Conservation (phyloP, 2,797 vertebrate species). For the Ptychobarbus kaznakovi region DNA sequence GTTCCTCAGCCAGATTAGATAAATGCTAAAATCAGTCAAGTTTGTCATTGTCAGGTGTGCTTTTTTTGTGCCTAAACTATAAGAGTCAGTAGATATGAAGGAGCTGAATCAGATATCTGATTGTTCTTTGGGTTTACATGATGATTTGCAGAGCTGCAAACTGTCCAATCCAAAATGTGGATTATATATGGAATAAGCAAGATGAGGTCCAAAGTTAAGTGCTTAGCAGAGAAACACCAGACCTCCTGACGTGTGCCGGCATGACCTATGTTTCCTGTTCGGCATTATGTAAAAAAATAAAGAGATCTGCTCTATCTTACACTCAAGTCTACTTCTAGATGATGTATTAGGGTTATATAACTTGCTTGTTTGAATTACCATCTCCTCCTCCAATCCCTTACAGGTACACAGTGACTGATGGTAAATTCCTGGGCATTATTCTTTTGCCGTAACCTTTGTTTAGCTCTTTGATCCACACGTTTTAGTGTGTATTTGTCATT, state of each 20-base stretch:
- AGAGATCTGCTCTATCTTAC: slow-evolving; percentile 13
- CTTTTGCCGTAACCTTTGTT: background rate
- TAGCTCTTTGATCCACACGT: background rate
- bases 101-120: slow-evolving; percentile 28
- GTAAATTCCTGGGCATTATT: background rate
- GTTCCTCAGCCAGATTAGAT: slow-evolving; percentile 32
- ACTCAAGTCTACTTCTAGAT: background rate
- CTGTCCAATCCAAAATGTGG: slow-evolving; percentile 17
- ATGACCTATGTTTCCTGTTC: slow-evolving; percentile 21
- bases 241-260: slow-evolving; percentile 39
- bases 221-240: slow-evolving; percentile 43
- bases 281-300: background rate
- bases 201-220: slow-evolving; percentile 40
- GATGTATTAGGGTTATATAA: background rate
- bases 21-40: slow-evolving; percentile 32
- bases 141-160: slow-evolving; percentile 54
- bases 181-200: slow-evolving; percentile 54
- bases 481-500: background rate
- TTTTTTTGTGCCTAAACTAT: slow-evolving; percentile 5
- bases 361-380: slow-evolving; percentile 3
- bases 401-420: slow-evolving; percentile 2
- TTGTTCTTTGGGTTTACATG: slow-evolving; percentile 39
- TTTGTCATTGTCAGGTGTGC: slow-evolving; percentile 39
- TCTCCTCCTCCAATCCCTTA: background rate
- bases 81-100: slow-evolving; percentile 5